Base-by-base conservation (phyloP, 2,888 invertebrate species). In the Steromphala cineraria region DNA sequence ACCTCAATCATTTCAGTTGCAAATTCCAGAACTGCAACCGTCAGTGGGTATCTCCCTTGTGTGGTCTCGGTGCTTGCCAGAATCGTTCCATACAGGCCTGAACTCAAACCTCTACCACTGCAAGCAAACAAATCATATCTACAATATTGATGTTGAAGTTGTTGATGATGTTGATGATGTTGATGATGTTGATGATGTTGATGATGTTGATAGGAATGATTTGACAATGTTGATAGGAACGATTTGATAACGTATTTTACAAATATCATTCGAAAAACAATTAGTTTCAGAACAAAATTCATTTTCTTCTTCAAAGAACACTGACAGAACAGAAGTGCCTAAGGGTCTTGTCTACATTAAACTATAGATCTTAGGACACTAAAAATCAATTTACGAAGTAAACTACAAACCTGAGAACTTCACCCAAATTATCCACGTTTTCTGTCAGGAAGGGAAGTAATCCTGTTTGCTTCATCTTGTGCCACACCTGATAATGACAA, bases 91-190 rank as follows among this genome's bases (percentile, higher is more conserved):
- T 91, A 92, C 62, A 87, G 84, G 0, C 92, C 92, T 13, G 91
- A 87, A 81, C 88, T 89, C 74, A 93, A 84, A 28, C 92, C 92
- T 74, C 88, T 88, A n/a, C 92, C 91, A 87, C 92, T 92, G 88
- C n/a, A 80, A 13, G 21, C 40, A 67, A 15, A 67, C 46, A 79
- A 75, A 13, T 15, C 31, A 74, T 21, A 24, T 75, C 7, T 13
- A 24, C 5, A 31, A 5, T 28, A 7, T 13, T 4, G 36, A 24
- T 13, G 21, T 5, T 19, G 67, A 5, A 24, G n/a, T n/a, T n/a
- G n/a, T n/a, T n/a, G n/a, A n/a, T n/a, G n/a, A n/a, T n/a, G n/a
- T n/a, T n/a, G n/a, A n/a, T n/a, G n/a, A n/a, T n/a, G n/a, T n/a
- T n/a, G n/a, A n/a, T n/a, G n/a, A n/a, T n/a, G n/a, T n/a, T n/a